Conservation (phyloP, 2,797 vertebrate species). For the Synaphobranchus kaupii region DNA sequence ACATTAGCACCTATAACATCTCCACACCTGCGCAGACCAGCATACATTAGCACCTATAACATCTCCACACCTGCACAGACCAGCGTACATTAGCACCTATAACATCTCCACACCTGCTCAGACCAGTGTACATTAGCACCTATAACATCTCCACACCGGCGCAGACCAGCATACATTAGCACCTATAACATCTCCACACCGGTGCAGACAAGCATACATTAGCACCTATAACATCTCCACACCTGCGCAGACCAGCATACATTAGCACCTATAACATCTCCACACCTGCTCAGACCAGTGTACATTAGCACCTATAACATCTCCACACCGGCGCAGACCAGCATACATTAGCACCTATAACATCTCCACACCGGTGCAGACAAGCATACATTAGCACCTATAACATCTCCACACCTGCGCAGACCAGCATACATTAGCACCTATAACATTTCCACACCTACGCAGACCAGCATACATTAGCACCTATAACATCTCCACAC, state of each 20-base stretch:
- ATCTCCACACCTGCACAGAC: neutral
- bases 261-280: neutral
- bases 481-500: too few relatives aligned
- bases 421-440: neutral
- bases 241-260: neutral
- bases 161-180: neutral
- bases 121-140: too few relatives aligned
- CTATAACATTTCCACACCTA: too few relatives aligned
- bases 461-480: too few relatives aligned
- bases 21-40: constrained; percentile 49
- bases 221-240: neutral
- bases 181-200: neutral
- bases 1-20: too few relatives aligned
- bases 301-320: neutral
- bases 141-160: neutral
- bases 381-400: neutral
- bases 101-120: neutral
- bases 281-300: neutral
- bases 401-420: neutral
- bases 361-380: constrained; percentile 72
- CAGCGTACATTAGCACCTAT: too few relatives aligned
- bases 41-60: neutral
- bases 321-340: too few relatives aligned
- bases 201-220: neutral
- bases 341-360: constrained; percentile 40